Evolutionary conservation across 2,797 vertebrate genomes (phyloP), one percentile per base, ranked within the genome.

Genomic region (Takifugu ocellatus): DNA sequence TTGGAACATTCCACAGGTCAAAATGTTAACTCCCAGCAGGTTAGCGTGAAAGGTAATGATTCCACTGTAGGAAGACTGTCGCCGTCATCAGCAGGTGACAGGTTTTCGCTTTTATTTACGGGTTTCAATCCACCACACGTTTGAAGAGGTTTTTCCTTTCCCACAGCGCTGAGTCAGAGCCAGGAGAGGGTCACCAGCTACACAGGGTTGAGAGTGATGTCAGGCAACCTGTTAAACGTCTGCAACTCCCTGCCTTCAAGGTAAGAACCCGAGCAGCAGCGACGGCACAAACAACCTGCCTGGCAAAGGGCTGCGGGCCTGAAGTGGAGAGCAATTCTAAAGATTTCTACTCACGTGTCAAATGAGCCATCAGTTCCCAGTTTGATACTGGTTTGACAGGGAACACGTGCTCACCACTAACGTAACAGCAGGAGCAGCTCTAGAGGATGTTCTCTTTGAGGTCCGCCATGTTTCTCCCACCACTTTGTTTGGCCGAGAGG

Each of bases 381-480:
- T 29, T 29, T 29, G 27, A 29, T 29, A 29, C 33, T 33, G 33
- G 33, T 33, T 33, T 10, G 11, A 33, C 33, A 3, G 33, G 33
- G 33, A 33, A 10, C 33, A 33, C 9, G 2, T 33, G 33, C 1
- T 33, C 33, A 33, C 21, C 51, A 29, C 5, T 29, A 29, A 29
- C 21, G 31, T 10, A 33, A 31, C 27, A 46, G 58, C 31, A 49
- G 50, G 47, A 57, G 64, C 68, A 61, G 75, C 55, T 80, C 70
- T 75, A 55, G 59, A 44, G 59, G 63, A 74, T 66, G 73, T 76
- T 75, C 77, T 77, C 80, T 51, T 71, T 56, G 61, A 68, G 78
- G 65, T 62, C 72, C 74, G 81, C 81, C 79, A 81, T 77, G 81
- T 75, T 66, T 74, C 72, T 66, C 9, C 5, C 5, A 7, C 36